Base-by-base conservation (phyloP, 2,888 invertebrate genomes). In the Drosophila testacea region DNA sequence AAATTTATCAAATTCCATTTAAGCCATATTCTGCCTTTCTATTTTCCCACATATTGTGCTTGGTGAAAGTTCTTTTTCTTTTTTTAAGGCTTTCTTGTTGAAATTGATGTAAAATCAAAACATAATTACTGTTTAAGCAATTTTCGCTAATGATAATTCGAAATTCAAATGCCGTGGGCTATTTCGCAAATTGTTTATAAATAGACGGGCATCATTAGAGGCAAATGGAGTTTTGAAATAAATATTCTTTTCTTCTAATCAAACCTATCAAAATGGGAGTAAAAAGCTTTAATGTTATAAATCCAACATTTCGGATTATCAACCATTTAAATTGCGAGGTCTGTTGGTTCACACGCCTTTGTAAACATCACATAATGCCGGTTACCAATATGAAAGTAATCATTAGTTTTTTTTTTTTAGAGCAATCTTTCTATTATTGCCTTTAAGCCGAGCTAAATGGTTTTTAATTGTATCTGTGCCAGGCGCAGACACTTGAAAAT, bases 391-490 rank as follows among this genome's bases (percentile, higher is more conserved):
- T 69, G 13, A 48, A 54, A 54, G 38, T 54, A 60, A 50, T 72
- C 46, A 46, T 42, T 46, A 22, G 36, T 47, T 47, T 39, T 63
- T 42, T 61, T 46, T 72, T 68, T 71, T 63, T 65, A 66, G 42
- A 57, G 79, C 79, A 84, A 83, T 80, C 71, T 68, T 54, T 65
- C 66, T 59, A 47, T 62, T 72, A 78, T 75, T 65, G 70, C 72
- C 64, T 68, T 65, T 80, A 72, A 88, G 87, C 88, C 61, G 79
- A n/a, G 65, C 48, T 83, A 83, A 83, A 83, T 86, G 81, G 65
- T 83, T 86, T 83, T 88, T 83, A 83, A 83, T 83, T 83, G 83
- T 67, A 78, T 88, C 66, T 71, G 62, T 68, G 67, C 69, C 81
- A 71, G 59, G 54, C 51, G 50, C 79, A 62, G 70, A 59, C 81